phyloP scores from a whole-genome alignment of 2,797 vertebrate species.

The Erethizon dorsatum region DNA sequence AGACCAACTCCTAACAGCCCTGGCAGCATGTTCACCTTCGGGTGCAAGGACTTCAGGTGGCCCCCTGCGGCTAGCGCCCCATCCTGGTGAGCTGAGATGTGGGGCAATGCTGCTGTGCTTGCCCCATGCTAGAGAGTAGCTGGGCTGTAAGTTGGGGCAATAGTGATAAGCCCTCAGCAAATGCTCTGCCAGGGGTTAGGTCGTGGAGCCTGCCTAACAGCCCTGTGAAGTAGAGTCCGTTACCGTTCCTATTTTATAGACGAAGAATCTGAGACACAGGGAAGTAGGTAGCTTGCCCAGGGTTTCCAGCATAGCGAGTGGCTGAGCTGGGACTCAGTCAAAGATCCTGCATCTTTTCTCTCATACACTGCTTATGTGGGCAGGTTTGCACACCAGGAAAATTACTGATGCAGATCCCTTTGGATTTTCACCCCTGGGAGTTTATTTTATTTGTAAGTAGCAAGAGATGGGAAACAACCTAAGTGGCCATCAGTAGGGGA shows the following conservation, averaged over 20 bases:
- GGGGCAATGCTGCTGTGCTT: neutral
- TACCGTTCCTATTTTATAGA: neutral
- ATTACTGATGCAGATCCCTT: neutral
- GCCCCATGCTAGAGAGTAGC: neutral
- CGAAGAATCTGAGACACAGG: neutral
- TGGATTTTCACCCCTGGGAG: neutral
- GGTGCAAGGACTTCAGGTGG: no score
- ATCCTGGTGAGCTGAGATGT: neutral
- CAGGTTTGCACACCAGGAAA: neutral
- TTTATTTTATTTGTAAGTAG: neutral
- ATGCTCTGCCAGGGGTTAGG: neutral
- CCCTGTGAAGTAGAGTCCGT: neutral
- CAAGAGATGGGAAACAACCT: neutral
- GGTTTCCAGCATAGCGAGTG: neutral
- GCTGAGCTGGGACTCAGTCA: neutral
- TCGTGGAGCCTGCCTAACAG: rapidly evolving
- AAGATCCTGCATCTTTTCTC: neutral
- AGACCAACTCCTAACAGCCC: neutral
- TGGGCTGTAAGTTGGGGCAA: no score
- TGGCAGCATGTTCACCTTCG: neutral
- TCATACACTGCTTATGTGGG: neutral
- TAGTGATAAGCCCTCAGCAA: neutral
- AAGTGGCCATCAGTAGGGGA: neutral
- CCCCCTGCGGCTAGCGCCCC: neutral
- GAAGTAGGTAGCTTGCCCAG: neutral